phyloP scores from a whole-genome alignment of 2,113 vertebrate species.

The Halichoerus grypus region DNA sequence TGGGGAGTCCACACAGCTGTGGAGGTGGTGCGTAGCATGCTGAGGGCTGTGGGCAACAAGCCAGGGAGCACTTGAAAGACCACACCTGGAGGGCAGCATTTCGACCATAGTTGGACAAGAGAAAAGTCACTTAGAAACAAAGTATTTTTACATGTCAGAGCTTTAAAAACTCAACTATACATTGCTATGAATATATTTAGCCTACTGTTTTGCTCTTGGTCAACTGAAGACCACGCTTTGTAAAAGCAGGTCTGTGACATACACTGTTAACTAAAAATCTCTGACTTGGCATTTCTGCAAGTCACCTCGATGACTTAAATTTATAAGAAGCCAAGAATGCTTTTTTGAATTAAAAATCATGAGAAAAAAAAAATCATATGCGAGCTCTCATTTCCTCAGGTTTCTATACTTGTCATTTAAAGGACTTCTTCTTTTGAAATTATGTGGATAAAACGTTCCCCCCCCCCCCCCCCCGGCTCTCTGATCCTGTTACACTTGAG shows the following conservation, averaged over 20 bases:
- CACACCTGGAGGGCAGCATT: neutral
- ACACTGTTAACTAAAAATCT: neutral
- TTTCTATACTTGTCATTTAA: neutral
- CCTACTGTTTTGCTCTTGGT: neutral
- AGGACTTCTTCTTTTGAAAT: neutral
- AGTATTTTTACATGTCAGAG: neutral
- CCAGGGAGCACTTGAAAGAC: neutral
- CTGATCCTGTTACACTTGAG: neutral
- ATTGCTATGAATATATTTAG: neutral
- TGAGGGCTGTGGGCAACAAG: neutral
- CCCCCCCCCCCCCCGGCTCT: no score
- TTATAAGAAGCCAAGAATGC: neutral
- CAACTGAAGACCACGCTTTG: neutral
- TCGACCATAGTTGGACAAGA: neutral
- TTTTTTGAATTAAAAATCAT: neutral
- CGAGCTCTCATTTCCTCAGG: neutral
- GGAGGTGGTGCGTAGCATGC: neutral
- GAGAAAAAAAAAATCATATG: neutral
- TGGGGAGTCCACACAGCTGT: no score
- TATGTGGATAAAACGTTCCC: neutral
- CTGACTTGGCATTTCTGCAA: neutral
- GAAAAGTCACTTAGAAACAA: neutral
- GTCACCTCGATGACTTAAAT: slow-evolving; percentile 1
- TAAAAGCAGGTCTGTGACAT: neutral
- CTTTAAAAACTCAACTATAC: neutral